Conservation (phyloP, 2,797 vertebrate species). For the Lates japonicus region DNA sequence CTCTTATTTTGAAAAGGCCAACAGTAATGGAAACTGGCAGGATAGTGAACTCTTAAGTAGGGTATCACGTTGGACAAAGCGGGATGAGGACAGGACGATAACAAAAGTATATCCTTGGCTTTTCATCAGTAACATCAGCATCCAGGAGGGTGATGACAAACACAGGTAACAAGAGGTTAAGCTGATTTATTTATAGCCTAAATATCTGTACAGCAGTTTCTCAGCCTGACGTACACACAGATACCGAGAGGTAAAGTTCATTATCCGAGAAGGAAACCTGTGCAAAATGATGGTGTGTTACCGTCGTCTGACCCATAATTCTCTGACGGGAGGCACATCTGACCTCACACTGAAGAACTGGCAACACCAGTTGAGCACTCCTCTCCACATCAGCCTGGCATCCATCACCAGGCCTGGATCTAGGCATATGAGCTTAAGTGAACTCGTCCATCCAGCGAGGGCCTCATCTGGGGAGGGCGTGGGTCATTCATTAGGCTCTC, state of each 20-base stretch:
- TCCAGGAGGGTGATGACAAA: conserved; percentile 32
- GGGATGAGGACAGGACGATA: neutral
- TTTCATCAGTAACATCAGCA: conserved; percentile 27
- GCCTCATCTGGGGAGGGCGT: conserved; percentile 53
- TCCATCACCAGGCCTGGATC: conserved; percentile 44
- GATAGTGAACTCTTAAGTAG: neutral
- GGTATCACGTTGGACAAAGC: neutral
- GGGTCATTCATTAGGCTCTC: conserved; percentile 78
- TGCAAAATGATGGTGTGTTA: neutral
- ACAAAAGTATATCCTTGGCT: conserved; percentile 1
- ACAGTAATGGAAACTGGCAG: neutral
- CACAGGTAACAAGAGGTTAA: neutral
- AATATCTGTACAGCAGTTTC: neutral
- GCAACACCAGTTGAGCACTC: conserved; percentile 48
- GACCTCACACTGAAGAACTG: conserved; percentile 43
- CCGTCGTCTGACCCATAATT: conserved; percentile 38
- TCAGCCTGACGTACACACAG: neutral
- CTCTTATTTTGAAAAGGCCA: conserved; percentile 7
- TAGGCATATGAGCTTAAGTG: conserved; percentile 52
- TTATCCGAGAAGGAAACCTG: neutral
- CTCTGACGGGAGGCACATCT: conserved; percentile 63
- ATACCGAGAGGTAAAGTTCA: too few relatives aligned
- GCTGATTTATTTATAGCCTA: neutral
- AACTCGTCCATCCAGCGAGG: conserved; percentile 54
- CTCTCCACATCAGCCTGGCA: conserved; percentile 54